Percentiles rank a stretch among this genome's conserved stretches.
These are phyloP conservation scores for Muricea muricata DNA, from an alignment of 92 coral and sea anemone species.

Conservation along the genomic window DNA sequence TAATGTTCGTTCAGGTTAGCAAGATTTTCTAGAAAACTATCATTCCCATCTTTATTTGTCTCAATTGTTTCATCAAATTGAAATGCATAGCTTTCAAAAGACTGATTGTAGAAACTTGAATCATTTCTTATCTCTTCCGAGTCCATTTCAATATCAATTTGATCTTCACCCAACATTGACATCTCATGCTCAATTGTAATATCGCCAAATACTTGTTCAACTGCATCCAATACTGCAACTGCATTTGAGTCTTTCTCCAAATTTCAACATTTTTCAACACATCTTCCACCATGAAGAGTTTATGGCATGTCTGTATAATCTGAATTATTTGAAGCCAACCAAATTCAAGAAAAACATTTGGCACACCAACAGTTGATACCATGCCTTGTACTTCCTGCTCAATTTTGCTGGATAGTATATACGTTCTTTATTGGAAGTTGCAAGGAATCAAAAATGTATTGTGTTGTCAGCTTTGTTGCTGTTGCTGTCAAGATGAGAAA, in stretches of 20 bases:
- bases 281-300: conserved; percentile 55
- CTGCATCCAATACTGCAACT: conserved; percentile 41
- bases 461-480: no score
- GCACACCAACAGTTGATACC: conserved; percentile 49
- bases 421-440: no score
- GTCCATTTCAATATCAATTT: conserved; percentile 35
- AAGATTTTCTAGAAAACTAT: conserved; percentile 15
- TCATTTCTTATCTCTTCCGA: conserved; percentile 57
- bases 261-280: conserved; percentile 62
- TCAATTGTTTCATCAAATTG: conserved; percentile 16
- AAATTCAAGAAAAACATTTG: conserved; percentile 57
- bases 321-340: conserved; percentile 37
- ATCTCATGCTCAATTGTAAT: conserved; percentile 27
- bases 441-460: no score
- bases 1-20: neutral
- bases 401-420: no score
- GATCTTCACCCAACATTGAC: conserved; percentile 32
- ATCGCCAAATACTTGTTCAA: conserved; percentile 52
- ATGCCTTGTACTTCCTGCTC: no score
- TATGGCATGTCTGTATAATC: conserved; percentile 43
- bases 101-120: conserved; percentile 14
- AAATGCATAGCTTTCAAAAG: no score
- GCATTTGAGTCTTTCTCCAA: conserved; percentile 65
- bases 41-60: conserved; percentile 12
- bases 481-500: no score